Base-by-base conservation (phyloP, 1,140 invertebrate species). In the Matsumurasca onukii region DNA sequence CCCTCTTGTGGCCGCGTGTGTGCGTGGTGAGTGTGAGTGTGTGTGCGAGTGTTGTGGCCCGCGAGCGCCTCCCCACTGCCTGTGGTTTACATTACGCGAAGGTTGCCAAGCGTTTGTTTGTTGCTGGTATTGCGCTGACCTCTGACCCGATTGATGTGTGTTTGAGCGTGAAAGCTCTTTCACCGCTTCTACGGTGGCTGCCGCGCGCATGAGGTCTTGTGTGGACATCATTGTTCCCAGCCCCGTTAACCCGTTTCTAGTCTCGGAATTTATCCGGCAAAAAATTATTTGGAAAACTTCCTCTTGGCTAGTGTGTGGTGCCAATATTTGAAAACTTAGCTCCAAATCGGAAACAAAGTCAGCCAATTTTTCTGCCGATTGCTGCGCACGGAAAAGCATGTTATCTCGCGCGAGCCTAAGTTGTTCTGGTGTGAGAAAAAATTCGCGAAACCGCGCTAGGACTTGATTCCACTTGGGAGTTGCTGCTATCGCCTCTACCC, bases 251-350 rank as follows among this genome's bases (percentile, higher is more conserved):
- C 9, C n/a, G 9, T 12, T 45, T 45, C 39, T 9, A 45, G 39
- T 45, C n/a, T 45, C 39, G 9, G 9, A n/a, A 45, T 45, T 45
- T 12, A 45, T 45, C 9, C 39, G 9, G 9, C 39, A 12, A 45
- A 45, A 45, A n/a, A 45, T 45, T 45, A n/a, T 45, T 45, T 45
- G 39, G n/a, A 45, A 45, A 45, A 45, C n/a, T 45, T 45, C 39
- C 9, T 45, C 9, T n/a, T 9, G 39, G 9, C 9, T 9, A n/a
- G 9, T 45, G n/a, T 45, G 9, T 45, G 39, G 39, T 9, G 39
- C 9, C 39, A 45, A 45, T 12, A 45, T 45, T n/a, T 12, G n/a
- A 45, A 12, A 45, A 9, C 9, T 12, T n/a, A 45, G 9, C 39
- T n/a, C n/a, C n/a, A n/a, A n/a, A n/a, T n/a, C n/a, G n/a, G n/a